A percentile compares a stretch with the other conserved stretches of the same genome.
These are phyloP conservation scores for Lithobates pipiens DNA, from an alignment of 2,797 vertebrate species.

Conservation along the genomic window DNA sequence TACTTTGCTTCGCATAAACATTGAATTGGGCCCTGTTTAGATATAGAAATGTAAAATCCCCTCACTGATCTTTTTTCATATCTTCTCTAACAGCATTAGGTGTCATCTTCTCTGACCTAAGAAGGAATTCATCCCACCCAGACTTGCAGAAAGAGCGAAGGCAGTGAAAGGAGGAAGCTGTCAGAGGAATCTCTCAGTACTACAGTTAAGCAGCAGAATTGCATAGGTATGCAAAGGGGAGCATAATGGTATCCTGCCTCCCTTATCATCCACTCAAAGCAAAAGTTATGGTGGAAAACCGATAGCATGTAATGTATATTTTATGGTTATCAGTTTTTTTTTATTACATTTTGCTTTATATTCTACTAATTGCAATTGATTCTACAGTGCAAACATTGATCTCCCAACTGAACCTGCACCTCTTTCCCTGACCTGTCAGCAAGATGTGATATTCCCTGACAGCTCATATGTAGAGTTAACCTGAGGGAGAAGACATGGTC, in stretches of 20 bases:
- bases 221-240: no score
- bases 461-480: slow-evolving; percentile 41
- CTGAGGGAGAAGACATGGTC: slow-evolving; percentile 38
- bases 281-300: no score
- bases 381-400: slow-evolving; percentile 15
- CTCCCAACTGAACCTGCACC: slow-evolving; percentile 14
- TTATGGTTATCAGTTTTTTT: neutral
- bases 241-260: no score
- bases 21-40: no score
- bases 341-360: neutral
- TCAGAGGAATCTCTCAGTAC: no score
- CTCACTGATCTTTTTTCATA: no score
- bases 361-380: slow-evolving; percentile 9
- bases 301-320: neutral
- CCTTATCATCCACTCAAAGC: no score
- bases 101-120: neutral
- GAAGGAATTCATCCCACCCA: neutral
- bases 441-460: slow-evolving; percentile 50
- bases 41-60: no score
- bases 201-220: no score
- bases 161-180: no score
- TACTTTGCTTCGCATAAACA: no score
- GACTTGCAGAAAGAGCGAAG: no score
- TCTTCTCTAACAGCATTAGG: neutral
- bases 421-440: slow-evolving; percentile 25